Base-by-base conservation (phyloP, 1,140 invertebrate species). In the Sipha flava region DNA sequence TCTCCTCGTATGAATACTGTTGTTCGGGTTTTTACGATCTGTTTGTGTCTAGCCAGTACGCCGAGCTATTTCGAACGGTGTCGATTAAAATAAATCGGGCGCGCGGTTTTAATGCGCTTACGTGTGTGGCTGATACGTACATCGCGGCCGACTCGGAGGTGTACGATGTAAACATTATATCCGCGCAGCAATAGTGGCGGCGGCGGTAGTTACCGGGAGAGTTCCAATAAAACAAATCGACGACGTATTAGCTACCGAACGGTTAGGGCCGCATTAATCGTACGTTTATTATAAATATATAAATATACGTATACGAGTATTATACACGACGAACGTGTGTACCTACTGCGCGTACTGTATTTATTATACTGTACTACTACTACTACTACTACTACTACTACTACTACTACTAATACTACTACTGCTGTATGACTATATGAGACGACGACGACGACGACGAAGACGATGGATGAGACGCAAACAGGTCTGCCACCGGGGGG, bases 401-500 rank as follows among this genome's bases (percentile, higher is more conserved):
- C n/a, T n/a, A n/a, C n/a, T n/a, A n/a, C n/a, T n/a, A n/a, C n/a
- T 29, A 26, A 3, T 23, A 59, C 23, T 31, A 34, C 10, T 34
- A 64, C n/a, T 57, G 29, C 23, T 9, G 26, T 62, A 62, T n/a
- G 31, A 9, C n/a, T 21, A 37, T 59, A 59, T 2, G 18, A 18
- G 18, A 34, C 18, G 59, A 23, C 34, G 34, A n/a, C n/a, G n/a
- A n/a, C n/a, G n/a, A n/a, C n/a, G 18, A 34, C 18, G 59, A 23
- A n/a, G 34, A 66, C 62, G 62, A 66, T 37, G 37, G 64, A 66
- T 43, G 64, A 66, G 64, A 75, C 10, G 49, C 21, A 75, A 52
- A 75, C 72, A 54, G 49, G 72, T 75, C 68, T 72, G 45, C 43
- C 68, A 72, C 72, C 72, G 72, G 47, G 72, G 62, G 72, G 72